Evolutionary conservation across 1,140 invertebrate species (phyloP).

Genomic region (Delia radicum): DNA sequence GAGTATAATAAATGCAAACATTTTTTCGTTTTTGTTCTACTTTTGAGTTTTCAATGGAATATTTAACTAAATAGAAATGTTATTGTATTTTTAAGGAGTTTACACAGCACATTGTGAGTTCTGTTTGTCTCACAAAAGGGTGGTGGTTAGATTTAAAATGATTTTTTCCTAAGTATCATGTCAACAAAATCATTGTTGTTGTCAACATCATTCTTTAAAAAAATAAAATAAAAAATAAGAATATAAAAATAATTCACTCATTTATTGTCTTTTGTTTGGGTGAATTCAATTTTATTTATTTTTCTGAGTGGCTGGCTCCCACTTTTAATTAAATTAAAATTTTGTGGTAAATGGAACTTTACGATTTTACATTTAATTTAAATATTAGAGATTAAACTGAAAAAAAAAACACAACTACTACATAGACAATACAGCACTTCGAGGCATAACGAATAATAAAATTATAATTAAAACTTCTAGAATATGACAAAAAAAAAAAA

Average conservation of each 20-base stretch:
- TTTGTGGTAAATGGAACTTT: constrained; percentile 6
- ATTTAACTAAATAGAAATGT: too few relatives aligned
- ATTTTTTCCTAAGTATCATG: constrained; percentile 4
- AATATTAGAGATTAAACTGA: constrained; percentile 16
- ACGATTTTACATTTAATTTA: constrained; percentile 7
- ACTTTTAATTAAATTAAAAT: constrained; percentile 21
- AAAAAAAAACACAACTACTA: not conserved
- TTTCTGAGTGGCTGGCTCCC: not conserved
- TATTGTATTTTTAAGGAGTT: too few relatives aligned
- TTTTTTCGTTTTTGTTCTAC: too few relatives aligned
- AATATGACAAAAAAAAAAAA: not conserved
- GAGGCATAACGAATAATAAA: not conserved
- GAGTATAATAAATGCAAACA: too few relatives aligned
- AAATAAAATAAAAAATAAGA: not conserved
- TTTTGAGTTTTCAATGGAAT: too few relatives aligned
- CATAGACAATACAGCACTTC: not conserved
- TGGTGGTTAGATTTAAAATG: too few relatives aligned
- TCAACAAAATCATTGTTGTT: constrained; percentile 11
- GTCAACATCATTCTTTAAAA: not conserved
- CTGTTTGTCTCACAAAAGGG: too few relatives aligned
- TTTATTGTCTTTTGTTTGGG: not conserved
- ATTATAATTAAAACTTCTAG: constrained; percentile 3
- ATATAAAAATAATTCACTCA: not conserved
- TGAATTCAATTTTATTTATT: constrained; percentile 9
- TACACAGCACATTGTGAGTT: too few relatives aligned